Percentiles rank a stretch among this genome's conserved stretches.
phyloP scores from a whole-genome alignment of 2,888 invertebrate genomes.

The Frankliniella fusca region DNA sequence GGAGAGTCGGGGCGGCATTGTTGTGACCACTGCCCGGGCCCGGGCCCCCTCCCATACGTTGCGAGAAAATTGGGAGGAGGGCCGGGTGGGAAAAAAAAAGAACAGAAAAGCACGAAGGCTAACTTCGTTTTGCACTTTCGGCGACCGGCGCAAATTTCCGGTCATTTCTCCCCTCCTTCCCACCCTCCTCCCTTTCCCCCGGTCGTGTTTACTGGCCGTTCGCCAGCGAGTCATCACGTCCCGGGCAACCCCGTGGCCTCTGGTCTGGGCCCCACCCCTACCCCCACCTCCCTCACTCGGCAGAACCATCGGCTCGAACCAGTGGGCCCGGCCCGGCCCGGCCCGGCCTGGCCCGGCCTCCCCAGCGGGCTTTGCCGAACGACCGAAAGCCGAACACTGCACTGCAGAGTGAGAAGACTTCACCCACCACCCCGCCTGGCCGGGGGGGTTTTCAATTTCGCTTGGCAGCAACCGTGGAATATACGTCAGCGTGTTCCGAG shows the following conservation, averaged over 20 bases:
- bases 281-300: not conserved
- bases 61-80: too few relatives aligned
- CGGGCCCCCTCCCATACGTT: not conserved
- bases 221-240: not conserved
- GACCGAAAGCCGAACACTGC: not conserved
- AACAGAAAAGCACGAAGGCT: not conserved
- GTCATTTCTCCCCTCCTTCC: not conserved
- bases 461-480: too few relatives aligned
- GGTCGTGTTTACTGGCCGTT: not conserved
- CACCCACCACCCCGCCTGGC: too few relatives aligned
- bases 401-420: not conserved
- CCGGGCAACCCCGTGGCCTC: not conserved
- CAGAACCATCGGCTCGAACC: not conserved
- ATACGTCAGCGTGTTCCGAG: too few relatives aligned
- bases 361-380: not conserved
- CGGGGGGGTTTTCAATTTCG: too few relatives aligned
- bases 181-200: too few relatives aligned
- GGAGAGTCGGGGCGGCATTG: not conserved
- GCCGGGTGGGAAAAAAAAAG: not conserved
- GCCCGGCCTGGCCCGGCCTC: not conserved
- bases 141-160: slow-evolving; percentile 8
- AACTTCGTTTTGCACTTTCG: not conserved
- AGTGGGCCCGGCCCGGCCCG: not conserved
- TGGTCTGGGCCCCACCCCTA: not conserved
- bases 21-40: not conserved